Conservation (phyloP, 2,888 invertebrate species). For the Drosophila yooni region DNA sequence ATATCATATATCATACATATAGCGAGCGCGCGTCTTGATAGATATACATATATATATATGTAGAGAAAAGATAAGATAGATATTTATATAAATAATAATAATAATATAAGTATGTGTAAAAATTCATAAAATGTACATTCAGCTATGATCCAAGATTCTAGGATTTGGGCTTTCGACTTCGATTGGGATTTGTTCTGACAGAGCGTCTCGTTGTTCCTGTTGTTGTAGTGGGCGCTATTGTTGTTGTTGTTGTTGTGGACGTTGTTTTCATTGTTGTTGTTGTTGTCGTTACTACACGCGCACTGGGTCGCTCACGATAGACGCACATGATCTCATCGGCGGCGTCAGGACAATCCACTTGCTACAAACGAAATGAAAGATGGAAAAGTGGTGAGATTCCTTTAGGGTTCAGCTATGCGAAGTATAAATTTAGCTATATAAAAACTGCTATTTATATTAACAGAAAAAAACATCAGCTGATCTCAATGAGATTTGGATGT, state of each 20-base stretch:
- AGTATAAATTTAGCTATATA: background rate
- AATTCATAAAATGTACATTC: constrained; percentile 34
- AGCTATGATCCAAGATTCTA: constrained; percentile 35
- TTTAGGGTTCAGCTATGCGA: background rate
- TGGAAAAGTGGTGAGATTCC: background rate
- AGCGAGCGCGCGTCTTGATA: constrained; percentile 53
- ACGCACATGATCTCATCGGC: constrained; percentile 88
- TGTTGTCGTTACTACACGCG: constrained; percentile 45
- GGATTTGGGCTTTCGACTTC: constrained; percentile 79
- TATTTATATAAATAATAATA: constrained; percentile 42
- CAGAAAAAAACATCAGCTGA: background rate
- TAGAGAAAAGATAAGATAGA: constrained; percentile 32
- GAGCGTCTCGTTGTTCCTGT: constrained; percentile 64
- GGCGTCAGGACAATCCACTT: constrained; percentile 87
- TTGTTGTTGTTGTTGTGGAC: constrained; percentile 29
- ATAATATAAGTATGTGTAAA: constrained; percentile 29
- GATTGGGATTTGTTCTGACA: constrained; percentile 73
- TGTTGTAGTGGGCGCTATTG: constrained; percentile 22
- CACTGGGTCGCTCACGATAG: constrained; percentile 85
- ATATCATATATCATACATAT: constrained; percentile 60
- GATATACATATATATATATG: constrained; percentile 9
- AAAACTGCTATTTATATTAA: background rate
- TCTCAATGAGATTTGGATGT: background rate
- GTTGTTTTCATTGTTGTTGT: constrained; percentile 21
- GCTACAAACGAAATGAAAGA: constrained; percentile 58